Conservation (phyloP, 2,797 vertebrate genomes). For the Falco columbarius region DNA sequence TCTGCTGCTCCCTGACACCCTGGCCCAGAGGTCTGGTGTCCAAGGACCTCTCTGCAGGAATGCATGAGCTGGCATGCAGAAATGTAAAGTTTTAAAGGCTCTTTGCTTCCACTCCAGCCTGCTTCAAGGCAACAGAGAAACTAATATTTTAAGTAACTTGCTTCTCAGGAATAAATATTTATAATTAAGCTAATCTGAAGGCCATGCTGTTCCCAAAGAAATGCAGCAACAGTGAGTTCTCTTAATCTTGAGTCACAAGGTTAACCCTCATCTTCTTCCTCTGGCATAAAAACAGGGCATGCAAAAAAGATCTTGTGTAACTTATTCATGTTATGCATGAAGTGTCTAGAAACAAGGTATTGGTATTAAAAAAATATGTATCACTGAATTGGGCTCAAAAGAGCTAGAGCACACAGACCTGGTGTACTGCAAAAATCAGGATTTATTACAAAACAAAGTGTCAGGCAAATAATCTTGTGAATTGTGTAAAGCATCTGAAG, state of each 20-base stretch:
- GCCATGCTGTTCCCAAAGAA: background rate
- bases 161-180: conserved; percentile 9
- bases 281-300: background rate
- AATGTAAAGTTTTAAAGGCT: background rate
- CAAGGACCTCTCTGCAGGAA: background rate
- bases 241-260: background rate
- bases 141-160: background rate
- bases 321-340: background rate
- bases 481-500: rapidly evolving
- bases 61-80: background rate
- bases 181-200: background rate
- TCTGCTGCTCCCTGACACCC: background rate
- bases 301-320: background rate
- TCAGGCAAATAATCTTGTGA: background rate
- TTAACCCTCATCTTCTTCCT: background rate
- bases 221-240: background rate
- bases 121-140: background rate
- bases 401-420: background rate
- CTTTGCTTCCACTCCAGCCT: background rate
- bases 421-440: background rate
- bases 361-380: background rate
- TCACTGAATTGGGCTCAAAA: background rate
- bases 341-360: background rate
- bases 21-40: background rate
- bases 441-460: background rate